A percentile compares a stretch with the other conserved stretches of the same genome.
Conservation (phyloP, 2,797 vertebrate species). For the Mormyrops boulengeri region DNA sequence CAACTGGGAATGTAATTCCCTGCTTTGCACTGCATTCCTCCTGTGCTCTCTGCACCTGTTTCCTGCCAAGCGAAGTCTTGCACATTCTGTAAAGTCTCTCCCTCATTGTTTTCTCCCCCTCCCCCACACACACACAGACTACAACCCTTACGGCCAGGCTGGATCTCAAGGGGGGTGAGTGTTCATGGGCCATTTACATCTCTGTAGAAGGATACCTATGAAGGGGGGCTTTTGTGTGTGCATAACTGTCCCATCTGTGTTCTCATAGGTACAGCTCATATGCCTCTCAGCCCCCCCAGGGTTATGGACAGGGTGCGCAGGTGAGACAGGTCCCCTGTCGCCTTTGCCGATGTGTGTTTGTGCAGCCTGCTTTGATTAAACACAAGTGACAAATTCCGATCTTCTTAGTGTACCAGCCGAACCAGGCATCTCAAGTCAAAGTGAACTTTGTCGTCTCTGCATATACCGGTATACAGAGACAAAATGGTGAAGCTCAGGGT, state of each 20-base stretch:
- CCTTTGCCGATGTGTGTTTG: not conserved
- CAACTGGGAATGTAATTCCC: not conserved
- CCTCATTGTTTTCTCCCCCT: not conserved
- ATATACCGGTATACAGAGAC: not conserved
- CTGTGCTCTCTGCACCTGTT: not conserved
- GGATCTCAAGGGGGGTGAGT: slow-evolving; percentile 79
- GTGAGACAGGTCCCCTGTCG: slow-evolving; percentile 39
- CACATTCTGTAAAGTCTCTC: not conserved
- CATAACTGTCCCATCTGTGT: slow-evolving; percentile 27
- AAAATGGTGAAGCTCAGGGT: not conserved
- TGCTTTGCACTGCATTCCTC: not conserved
- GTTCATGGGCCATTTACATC: not conserved
- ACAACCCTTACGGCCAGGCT: slow-evolving; percentile 76
- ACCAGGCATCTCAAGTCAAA: not conserved
- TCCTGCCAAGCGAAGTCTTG: not conserved
- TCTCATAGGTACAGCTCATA: slow-evolving; percentile 73
- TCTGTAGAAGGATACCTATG: not conserved
- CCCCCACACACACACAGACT: slow-evolving; percentile 54
- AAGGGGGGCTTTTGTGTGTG: not conserved
- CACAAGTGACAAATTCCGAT: not conserved
- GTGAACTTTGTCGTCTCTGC: not conserved
- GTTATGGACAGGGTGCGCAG: slow-evolving; percentile 75
- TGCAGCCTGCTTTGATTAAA: not conserved
- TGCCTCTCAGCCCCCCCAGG: slow-evolving; percentile 71
- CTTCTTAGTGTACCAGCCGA: not conserved